A percentile compares a stretch with the other conserved stretches of the same genome.
phyloP scores from a whole-genome alignment of 2,888 invertebrate genomes.

The Drosophila macrospina region DNA sequence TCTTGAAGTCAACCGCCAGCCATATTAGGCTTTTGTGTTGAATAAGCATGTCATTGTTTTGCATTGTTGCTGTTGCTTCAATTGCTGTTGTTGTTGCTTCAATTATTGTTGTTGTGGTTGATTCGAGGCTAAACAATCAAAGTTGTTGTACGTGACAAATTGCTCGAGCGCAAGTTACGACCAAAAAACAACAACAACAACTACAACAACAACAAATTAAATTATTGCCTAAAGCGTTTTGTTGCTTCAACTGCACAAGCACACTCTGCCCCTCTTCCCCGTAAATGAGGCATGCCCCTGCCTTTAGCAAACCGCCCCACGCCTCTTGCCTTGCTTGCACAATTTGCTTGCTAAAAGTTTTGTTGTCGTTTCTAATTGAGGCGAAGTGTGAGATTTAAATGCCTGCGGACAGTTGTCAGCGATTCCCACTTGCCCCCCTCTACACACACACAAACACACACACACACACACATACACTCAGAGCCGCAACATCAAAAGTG shows the following conservation, averaged over 20 bases:
- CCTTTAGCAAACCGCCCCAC: not conserved
- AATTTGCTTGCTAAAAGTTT: slow-evolving; percentile 65
- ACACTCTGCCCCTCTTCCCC: not conserved
- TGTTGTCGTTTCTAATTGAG: slow-evolving; percentile 70
- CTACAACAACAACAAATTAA: slow-evolving; percentile 64
- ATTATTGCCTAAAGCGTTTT: slow-evolving; percentile 68
- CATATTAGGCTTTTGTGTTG: not conserved
- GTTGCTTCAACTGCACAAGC: slow-evolving; percentile 43
- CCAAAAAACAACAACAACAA: slow-evolving; percentile 48
- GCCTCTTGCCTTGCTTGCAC: slow-evolving; percentile 5
- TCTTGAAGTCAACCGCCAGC: not conserved
- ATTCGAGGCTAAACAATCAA: slow-evolving; percentile 72
- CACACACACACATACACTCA: not conserved
- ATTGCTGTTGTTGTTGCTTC: slow-evolving; percentile 9
- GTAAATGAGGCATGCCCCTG: not conserved
- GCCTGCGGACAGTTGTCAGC: slow-evolving; percentile 66
- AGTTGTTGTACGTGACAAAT: slow-evolving; percentile 85
- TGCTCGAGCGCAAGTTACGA: slow-evolving; percentile 83
- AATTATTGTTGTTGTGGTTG: slow-evolving; percentile 41
- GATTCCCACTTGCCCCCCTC: not conserved
- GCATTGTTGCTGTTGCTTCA: slow-evolving; percentile 13
- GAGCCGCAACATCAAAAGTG: slow-evolving; percentile 40
- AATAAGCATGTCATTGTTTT: slow-evolving; percentile 30
- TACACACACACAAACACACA: slow-evolving; percentile 6
- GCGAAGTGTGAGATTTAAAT: slow-evolving; percentile 76